phyloP scores from a whole-genome alignment of 2,797 vertebrate species.

The Onychomys leucogaster region DNA sequence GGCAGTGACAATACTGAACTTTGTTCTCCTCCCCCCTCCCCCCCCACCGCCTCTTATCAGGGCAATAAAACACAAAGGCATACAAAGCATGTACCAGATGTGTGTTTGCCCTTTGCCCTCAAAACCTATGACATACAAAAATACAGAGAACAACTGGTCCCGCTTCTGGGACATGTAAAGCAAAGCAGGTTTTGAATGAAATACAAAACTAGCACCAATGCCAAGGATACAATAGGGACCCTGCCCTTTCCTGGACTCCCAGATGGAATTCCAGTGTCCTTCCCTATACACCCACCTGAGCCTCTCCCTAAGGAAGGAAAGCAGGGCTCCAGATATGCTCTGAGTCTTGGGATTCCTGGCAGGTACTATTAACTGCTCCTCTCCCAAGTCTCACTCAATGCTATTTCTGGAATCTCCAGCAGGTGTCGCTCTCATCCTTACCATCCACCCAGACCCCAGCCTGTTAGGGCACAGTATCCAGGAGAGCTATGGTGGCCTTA shows the following conservation, averaged over 20 bases:
- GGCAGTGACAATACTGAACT: neutral
- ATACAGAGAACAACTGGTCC: neutral
- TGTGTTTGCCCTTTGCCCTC: constrained; percentile 11
- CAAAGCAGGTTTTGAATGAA: neutral
- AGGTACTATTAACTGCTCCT: neutral
- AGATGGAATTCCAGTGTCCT: neutral
- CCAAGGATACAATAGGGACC: neutral
- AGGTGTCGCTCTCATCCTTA: constrained; percentile 78
- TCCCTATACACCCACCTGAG: too few species aligned
- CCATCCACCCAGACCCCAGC: constrained; percentile 51
- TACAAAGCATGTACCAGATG: neutral
- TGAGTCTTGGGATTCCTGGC: neutral
- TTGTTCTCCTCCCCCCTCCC: neutral
- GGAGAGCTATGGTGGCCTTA: neutral
- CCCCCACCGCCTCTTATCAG: neutral
- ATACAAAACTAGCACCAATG: neutral
- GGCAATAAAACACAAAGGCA: neutral
- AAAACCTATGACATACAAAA: constrained; percentile 17
- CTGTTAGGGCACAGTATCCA: neutral
- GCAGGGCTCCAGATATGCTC: neutral
- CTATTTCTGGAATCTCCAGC: constrained; percentile 52
- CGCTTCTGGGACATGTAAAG: neutral
- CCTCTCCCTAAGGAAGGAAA: neutral
- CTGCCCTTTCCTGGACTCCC: neutral
- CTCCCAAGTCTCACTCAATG: neutral